Conservation (phyloP, 2,888 invertebrate species). For the Pseudanteris insignis region DNA sequence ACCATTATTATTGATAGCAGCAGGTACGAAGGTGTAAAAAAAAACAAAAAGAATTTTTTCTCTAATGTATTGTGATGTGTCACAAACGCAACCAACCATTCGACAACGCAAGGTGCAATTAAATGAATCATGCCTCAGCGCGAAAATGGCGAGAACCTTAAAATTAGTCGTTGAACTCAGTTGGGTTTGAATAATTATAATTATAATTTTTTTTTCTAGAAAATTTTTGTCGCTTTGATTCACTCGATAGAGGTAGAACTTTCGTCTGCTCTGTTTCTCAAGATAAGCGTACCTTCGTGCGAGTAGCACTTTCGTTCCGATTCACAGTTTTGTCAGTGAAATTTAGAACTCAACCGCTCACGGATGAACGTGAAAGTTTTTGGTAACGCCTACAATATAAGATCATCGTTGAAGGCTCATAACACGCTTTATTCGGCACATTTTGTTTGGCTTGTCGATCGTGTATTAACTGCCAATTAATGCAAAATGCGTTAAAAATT, state of each 20-base stretch:
- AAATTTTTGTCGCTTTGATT: slow-evolving; percentile 37
- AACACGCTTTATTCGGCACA: no score
- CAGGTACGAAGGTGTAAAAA: no score
- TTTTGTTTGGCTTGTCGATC: no score
- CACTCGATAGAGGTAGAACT: slow-evolving; percentile 39
- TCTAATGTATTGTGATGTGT: no score
- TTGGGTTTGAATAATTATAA: slow-evolving; percentile 18
- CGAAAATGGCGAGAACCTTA: neutral
- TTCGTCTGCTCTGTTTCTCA: slow-evolving; percentile 57
- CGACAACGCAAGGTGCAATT: slow-evolving; percentile 65
- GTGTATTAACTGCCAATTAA: slow-evolving; percentile 4
- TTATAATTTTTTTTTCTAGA: slow-evolving; percentile 15
- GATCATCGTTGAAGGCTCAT: slow-evolving; percentile 18
- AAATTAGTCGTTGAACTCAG: slow-evolving; percentile 7
- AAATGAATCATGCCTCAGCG: neutral
- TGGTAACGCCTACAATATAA: slow-evolving; percentile 36
- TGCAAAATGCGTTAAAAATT: neutral
- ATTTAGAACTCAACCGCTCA: slow-evolving; percentile 50
- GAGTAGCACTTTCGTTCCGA: slow-evolving; percentile 56
- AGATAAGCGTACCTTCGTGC: slow-evolving; percentile 49
- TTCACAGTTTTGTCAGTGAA: slow-evolving; percentile 57
- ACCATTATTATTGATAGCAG: no score
- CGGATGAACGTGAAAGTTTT: slow-evolving; percentile 55
- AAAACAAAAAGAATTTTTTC: no score
- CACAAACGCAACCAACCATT: no score